Percentiles rank a stretch among this genome's conserved stretches.
Conservation (phyloP, 2,113 vertebrate species). For the Guaruba guarouba region DNA sequence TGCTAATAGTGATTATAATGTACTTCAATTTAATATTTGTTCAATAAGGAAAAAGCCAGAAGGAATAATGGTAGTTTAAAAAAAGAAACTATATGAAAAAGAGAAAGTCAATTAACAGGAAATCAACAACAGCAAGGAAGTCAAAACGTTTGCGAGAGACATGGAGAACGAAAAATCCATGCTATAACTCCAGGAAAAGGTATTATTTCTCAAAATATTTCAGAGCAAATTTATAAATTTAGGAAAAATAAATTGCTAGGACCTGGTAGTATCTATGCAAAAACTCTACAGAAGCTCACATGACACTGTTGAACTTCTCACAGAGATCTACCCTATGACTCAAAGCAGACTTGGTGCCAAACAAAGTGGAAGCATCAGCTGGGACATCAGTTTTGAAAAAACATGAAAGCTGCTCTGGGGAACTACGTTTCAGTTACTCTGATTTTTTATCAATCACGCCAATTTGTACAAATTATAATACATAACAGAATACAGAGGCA, state of each 20-base stretch:
- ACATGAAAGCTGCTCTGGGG: background rate
- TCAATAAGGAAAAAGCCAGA: background rate
- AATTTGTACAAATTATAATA: background rate
- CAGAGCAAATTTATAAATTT: background rate
- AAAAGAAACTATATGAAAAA: background rate
- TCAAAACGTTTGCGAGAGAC: background rate
- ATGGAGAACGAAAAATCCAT: background rate
- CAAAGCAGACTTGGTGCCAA: background rate
- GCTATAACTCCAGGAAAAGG: background rate
- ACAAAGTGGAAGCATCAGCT: background rate
- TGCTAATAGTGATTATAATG: background rate
- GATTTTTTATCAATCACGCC: background rate
- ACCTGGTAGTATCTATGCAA: background rate
- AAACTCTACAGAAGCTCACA: background rate
- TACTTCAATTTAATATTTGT: background rate
- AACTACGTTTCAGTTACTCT: background rate
- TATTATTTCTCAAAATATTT: background rate
- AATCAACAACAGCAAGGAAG: background rate
- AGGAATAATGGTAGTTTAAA: background rate
- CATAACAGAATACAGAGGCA: background rate
- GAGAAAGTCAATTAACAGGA: background rate
- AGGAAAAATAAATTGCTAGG: background rate
- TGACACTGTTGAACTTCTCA: background rate
- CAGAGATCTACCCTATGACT: background rate
- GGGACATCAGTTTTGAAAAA: background rate